Evolutionary conservation across 2,797 vertebrate genomes (phyloP).

Genomic region (Alosa sapidissima): DNA sequence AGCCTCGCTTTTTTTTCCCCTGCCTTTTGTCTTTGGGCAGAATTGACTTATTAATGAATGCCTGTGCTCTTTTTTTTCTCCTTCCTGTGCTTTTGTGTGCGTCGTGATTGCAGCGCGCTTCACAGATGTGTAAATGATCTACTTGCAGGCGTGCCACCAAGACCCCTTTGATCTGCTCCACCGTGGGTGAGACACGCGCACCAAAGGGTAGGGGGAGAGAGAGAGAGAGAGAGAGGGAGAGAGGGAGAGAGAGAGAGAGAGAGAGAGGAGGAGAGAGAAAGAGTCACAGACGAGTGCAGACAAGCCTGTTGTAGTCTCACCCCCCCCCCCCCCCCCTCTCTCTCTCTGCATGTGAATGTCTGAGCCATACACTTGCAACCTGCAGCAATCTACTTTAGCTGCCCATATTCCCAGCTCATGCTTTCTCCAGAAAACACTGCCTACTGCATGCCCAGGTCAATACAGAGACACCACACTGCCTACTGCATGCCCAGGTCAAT

Average conservation of each 20-base stretch:
- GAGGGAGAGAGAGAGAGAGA: constrained; percentile 34
- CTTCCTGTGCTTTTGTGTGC: constrained; percentile 46
- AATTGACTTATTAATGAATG: constrained; percentile 68
- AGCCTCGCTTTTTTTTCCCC: constrained; percentile 48
- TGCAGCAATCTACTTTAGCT: not conserved
- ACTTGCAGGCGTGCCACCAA: not conserved
- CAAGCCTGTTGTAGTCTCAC: not conserved
- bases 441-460: not conserved
- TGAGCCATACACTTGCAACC: not conserved
- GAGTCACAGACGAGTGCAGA: not conserved
- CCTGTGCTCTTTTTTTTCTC: constrained; percentile 55
- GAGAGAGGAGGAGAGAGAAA: not conserved
- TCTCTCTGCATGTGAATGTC: not conserved
- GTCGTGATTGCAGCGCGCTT: constrained; percentile 64
- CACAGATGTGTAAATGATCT: constrained; percentile 78
- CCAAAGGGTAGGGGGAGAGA: not conserved
- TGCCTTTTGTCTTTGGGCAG: constrained; percentile 69
- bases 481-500: no score
- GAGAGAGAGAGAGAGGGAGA: constrained; percentile 51
- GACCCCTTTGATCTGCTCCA: constrained; percentile 3
- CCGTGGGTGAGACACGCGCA: not conserved
- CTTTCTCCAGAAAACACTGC: not conserved
- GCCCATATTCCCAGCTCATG: not conserved
- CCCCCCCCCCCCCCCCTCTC: not conserved
- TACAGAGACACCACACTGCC: not conserved